Percentiles rank a stretch among this genome's conserved stretches.
Evolutionary conservation across 1,140 invertebrate genomes (phyloP).

Genomic region (Caenorhabditis inopinata): DNA sequence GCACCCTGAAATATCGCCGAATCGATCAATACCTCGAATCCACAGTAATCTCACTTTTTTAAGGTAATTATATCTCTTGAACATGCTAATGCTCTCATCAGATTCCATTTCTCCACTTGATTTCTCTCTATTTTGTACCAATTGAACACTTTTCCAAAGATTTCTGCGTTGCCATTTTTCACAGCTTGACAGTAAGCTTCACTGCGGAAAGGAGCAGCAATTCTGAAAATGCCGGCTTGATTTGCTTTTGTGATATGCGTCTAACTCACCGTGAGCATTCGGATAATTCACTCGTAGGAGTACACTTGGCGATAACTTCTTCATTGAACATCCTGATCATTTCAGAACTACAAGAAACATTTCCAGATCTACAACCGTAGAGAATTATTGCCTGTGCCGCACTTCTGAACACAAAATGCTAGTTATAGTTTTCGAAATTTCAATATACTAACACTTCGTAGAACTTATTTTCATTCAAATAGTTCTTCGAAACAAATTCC

Average conservation of each 20-base stretch:
- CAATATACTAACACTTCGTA: slow-evolving; percentile 26
- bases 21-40: neutral
- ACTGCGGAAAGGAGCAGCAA: slow-evolving; percentile 25
- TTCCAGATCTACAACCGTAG: neutral
- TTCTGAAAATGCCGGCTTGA: neutral
- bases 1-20: neutral
- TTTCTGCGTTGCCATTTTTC: neutral
- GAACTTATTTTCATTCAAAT: slow-evolving; percentile 29
- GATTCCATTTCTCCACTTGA: slow-evolving; percentile 17
- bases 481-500: neutral
- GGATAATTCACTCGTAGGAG: neutral
- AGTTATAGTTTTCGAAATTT: neutral
- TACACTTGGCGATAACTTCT: slow-evolving; percentile 24
- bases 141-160: slow-evolving; percentile 24
- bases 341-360: neutral
- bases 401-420: neutral
- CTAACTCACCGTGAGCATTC: slow-evolving; percentile 28
- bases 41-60: slow-evolving; percentile 29
- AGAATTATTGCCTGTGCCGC: neutral
- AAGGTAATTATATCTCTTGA: slow-evolving; percentile 21
- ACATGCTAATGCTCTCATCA: slow-evolving; percentile 35
- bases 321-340: slow-evolving; percentile 15
- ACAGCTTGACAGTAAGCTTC: slow-evolving; percentile 36
- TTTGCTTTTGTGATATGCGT: neutral
- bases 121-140: slow-evolving; percentile 5